These are phyloP conservation scores for Sesia bembeciformis DNA, from an alignment of 2,888 invertebrate genomes.

Conservation along the genomic window DNA sequence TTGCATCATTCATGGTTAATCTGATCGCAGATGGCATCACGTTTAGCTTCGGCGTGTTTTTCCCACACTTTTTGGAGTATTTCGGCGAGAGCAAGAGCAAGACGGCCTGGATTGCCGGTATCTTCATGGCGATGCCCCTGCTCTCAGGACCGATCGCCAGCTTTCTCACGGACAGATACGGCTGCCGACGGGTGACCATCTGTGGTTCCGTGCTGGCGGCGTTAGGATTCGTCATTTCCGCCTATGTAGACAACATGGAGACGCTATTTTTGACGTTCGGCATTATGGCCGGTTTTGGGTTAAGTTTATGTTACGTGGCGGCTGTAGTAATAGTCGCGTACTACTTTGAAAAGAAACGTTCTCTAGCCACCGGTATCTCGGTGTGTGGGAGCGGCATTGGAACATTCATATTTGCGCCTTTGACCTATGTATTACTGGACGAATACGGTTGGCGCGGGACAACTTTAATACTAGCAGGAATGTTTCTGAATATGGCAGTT, in stretches of 20 bases:
- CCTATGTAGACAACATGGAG: slow-evolving; percentile 83
- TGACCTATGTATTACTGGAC: slow-evolving; percentile 81
- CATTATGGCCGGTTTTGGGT: slow-evolving; percentile 86
- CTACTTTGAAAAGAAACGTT: slow-evolving; percentile 89
- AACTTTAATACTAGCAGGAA: slow-evolving; percentile 84
- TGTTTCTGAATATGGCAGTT: slow-evolving; percentile 86
- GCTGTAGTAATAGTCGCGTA: slow-evolving; percentile 93
- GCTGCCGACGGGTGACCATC: slow-evolving; percentile 86
- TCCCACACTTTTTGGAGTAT: slow-evolving; percentile 87
- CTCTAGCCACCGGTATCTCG: slow-evolving; percentile 89
- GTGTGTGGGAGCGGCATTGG: slow-evolving; percentile 93
- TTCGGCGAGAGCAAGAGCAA: slow-evolving; percentile 89
- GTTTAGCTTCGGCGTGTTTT: slow-evolving; percentile 93
- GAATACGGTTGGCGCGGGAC: slow-evolving; percentile 90
- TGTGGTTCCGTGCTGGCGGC: slow-evolving; percentile 85
- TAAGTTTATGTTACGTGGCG: slow-evolving; percentile 91
- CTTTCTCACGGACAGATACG: slow-evolving; percentile 87
- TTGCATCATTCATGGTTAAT: slow-evolving; percentile 91
- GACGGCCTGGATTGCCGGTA: slow-evolving; percentile 91
- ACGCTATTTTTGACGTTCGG: slow-evolving; percentile 88
- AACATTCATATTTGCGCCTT: slow-evolving; percentile 88
- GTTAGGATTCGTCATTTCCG: slow-evolving; percentile 84
- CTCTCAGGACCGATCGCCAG: slow-evolving; percentile 90
- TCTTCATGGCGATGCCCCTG: slow-evolving; percentile 94
- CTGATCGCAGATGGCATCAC: slow-evolving; percentile 94